Evolutionary conservation across 64 coral and sea anemone genomes (phyloP).

Genomic region (Actinia equina): DNA sequence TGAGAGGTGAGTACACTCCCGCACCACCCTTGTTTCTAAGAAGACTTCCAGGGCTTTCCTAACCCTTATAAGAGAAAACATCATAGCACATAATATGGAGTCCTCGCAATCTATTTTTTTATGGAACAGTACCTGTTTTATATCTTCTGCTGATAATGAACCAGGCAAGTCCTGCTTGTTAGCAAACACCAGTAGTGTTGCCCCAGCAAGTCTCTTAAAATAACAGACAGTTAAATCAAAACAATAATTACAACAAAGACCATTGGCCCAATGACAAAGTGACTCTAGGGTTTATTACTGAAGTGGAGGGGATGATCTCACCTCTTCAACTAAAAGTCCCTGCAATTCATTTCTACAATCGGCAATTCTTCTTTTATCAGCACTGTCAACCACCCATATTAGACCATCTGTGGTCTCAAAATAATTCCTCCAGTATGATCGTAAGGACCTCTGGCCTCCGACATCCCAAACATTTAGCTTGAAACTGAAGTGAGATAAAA

Average conservation of each 20-base stretch:
- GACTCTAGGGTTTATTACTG: too few species aligned
- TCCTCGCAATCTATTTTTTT: too few species aligned
- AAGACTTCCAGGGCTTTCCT: too few species aligned
- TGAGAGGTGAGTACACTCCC: too few species aligned
- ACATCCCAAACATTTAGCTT: constrained; percentile 99
- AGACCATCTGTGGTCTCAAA: constrained; percentile 99
- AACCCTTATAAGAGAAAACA: too few species aligned
- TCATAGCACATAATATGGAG: background rate
- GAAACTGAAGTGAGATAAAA: constrained; percentile 43
- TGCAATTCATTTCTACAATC: constrained; percentile 84
- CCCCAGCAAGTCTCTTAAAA: constrained; percentile 76
- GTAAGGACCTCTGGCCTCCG: constrained; percentile 95
- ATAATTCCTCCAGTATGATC: constrained; percentile 99
- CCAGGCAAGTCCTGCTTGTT: constrained; percentile 98
- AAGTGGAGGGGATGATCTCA: background rate
- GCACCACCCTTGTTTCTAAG: too few species aligned
- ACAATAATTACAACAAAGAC: background rate
- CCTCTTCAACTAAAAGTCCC: constrained; percentile 87
- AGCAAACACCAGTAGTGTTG: constrained; percentile 93
- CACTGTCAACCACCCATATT: constrained; percentile 99
- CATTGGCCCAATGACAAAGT: too few species aligned
- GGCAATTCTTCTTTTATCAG: constrained; percentile 69
- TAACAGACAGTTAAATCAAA: background rate
- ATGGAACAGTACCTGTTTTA: constrained; percentile 57
- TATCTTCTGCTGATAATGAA: constrained; percentile 74